A percentile compares a stretch with the other conserved stretches of the same genome.
Conservation (phyloP, 2,113 vertebrate genomes). For the Ia io region DNA sequence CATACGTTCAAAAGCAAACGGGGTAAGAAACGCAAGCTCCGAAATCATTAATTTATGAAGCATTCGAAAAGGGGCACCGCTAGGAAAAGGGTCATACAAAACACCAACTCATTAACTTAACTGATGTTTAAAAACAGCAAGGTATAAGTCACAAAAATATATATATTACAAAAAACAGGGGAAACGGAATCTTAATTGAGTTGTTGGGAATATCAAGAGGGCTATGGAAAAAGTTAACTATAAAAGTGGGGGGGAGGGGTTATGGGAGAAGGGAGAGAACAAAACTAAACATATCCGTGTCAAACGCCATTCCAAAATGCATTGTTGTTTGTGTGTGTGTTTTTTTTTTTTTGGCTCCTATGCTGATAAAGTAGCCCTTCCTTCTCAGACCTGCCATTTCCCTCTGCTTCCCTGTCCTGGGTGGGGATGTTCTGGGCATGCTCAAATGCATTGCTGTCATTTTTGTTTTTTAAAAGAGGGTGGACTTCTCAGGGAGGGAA, state of each 20-base stretch:
- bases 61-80: conserved; percentile 78
- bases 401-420: conserved; percentile 64
- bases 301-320: conserved; percentile 50
- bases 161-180: conserved; percentile 77
- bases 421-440: conserved; percentile 76
- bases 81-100: conserved; percentile 71
- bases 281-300: conserved; percentile 49
- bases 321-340: not conserved
- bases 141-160: conserved; percentile 80
- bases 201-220: conserved; percentile 58
- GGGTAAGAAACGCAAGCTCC: conserved; percentile 76
- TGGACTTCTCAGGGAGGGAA: conserved; percentile 73
- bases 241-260: conserved; percentile 33
- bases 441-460: conserved; percentile 68
- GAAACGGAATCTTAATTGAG: conserved; percentile 65
- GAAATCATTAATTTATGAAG: conserved; percentile 81
- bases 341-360: conserved; percentile 66
- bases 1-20: conserved; percentile 78
- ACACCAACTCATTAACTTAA: conserved; percentile 75
- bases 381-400: conserved; percentile 19
- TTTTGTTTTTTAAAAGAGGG: conserved; percentile 61
- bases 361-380: conserved; percentile 59
- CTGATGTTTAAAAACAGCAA: conserved; percentile 77
- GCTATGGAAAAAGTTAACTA: conserved; percentile 65
- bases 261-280: not conserved